Evolutionary conservation across 2,797 vertebrate species (phyloP), one percentile per base, ranked within the genome.

Genomic region (Paedocypris micromegethes): DNA sequence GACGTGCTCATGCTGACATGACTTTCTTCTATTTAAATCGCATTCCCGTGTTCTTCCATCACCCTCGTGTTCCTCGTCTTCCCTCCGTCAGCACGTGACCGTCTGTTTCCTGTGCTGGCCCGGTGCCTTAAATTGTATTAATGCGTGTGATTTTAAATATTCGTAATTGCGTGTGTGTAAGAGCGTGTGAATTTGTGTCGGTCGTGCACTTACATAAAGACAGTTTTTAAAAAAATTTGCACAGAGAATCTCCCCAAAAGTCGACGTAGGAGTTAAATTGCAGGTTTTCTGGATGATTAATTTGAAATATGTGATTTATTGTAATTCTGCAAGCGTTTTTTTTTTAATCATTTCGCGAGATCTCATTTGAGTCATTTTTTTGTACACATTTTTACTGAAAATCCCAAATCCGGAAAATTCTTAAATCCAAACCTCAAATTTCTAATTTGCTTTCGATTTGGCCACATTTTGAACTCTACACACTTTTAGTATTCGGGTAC

Each of bases 1-100:
- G 89, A 91, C 3, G 87, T 91, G 40, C 87, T 89, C 81, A 84
- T 91, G 89, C 87, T 91, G 69, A 89, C 87, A 78, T 90, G 79
- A 89, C 6, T 3, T 51, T 61, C 46, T 53, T 49, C 37, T 9
- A 75, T 48, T 64, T 5, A 40, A 44, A 44, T 53, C 62, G 9
- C 38, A 2, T 39, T 9, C 40, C 4, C 6, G 4, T 51, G 47
- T 23, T 37, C 41, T 55, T 7, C 8, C 68, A 46, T 39, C 64
- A n/a, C 47, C 2, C 43, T 43, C 0, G 44, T 5, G n/a, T 38
- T 52, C 62, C 9, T 58, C 9, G 53, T 47, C 37, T 37, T 55
- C 51, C 58, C 53, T 56, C 39, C 40, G 76, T 44, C 60, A 87
- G 83, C 85, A 86, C 83, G 81, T 81, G 72, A 84, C 76, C 46